Evolutionary conservation across 2,113 vertebrate genomes (phyloP).

Genomic region (Turnix velox): DNA sequence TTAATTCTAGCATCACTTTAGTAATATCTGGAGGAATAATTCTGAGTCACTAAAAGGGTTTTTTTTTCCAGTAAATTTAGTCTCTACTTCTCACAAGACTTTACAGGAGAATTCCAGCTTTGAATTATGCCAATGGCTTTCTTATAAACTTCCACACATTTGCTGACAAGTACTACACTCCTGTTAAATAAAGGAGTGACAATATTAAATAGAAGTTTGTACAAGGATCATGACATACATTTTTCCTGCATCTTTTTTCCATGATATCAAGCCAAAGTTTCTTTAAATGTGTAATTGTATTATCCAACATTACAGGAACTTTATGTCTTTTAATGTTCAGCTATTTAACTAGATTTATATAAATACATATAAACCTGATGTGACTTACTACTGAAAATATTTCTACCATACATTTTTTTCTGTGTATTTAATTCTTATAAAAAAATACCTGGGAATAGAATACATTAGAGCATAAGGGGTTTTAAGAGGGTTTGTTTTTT

Average conservation of each 20-base stretch:
- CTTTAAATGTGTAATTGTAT: neutral
- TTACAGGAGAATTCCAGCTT: neutral
- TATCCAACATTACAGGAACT: neutral
- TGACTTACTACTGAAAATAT: slow-evolving; percentile 24
- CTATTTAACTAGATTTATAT: neutral
- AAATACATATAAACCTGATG: neutral
- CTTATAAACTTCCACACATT: neutral
- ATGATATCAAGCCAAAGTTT: neutral
- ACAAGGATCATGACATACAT: neutral
- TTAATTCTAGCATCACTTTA: neutral
- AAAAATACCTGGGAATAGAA: neutral
- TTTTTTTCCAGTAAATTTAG: neutral
- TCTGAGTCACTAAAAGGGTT: neutral
- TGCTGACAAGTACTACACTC: neutral
- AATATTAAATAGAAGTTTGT: neutral
- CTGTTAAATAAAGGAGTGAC: neutral
- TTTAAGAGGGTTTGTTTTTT: neutral
- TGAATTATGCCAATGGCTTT: neutral
- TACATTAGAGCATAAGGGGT: neutral
- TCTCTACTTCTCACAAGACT: neutral
- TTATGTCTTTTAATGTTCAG: neutral
- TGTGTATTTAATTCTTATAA: neutral
- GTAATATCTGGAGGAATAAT: neutral
- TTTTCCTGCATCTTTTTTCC: neutral
- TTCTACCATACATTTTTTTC: slow-evolving; percentile 28